Percentiles rank a stretch among this genome's conserved stretches.
These are phyloP conservation scores for Cyphomyrus discorhynchus DNA, from an alignment of 2,113 vertebrate species.

Conservation along the genomic window DNA sequence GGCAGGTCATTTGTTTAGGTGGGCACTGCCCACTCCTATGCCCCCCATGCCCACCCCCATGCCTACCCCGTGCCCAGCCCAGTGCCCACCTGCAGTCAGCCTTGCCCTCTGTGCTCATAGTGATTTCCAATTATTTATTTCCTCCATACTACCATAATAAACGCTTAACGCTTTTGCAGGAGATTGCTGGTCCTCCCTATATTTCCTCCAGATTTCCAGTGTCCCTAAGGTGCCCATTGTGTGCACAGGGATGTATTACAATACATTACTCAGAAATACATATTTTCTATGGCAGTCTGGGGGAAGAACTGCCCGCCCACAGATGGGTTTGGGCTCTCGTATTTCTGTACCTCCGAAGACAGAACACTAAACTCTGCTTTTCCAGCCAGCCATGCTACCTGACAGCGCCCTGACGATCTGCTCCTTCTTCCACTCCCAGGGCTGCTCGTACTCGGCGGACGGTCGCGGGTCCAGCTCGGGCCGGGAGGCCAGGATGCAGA, in stretches of 20 bases:
- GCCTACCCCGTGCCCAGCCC: too few species aligned
- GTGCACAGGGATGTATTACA: neutral
- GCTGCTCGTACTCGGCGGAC: conserved; percentile 63
- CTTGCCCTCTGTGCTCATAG: neutral
- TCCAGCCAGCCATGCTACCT: conserved; percentile 46
- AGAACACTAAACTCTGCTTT: neutral
- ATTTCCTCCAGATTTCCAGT: neutral
- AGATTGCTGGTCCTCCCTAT: neutral
- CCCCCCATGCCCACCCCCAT: too few species aligned
- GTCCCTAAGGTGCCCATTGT: neutral
- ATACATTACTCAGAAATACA: neutral
- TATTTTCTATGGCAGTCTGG: neutral
- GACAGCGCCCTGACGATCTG: conserved; percentile 65
- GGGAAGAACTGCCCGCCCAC: neutral
- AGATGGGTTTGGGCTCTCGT: neutral
- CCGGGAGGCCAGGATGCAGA: conserved; percentile 62
- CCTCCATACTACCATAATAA: neutral
- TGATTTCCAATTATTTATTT: neutral
- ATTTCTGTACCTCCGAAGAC: neutral
- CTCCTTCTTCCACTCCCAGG: conserved; percentile 71
- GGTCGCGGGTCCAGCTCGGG: conserved; percentile 63
- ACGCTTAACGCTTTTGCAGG: neutral
- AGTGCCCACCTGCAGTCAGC: neutral
- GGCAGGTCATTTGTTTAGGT: neutral
- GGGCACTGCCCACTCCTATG: neutral